Base-by-base conservation (phyloP, 2,113 vertebrate species). In the Micromys minutus region DNA sequence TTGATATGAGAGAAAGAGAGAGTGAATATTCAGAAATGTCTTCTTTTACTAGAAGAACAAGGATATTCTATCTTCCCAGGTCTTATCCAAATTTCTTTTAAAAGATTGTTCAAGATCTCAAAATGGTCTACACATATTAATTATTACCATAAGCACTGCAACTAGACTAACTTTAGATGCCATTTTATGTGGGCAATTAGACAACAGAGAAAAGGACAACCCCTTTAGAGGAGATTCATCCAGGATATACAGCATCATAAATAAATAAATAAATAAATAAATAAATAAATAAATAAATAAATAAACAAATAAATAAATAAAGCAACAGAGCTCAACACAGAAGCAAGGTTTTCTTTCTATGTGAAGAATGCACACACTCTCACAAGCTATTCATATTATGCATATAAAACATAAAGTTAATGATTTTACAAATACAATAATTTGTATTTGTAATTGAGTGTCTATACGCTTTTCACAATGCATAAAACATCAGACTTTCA, bases 381-480 rank as follows among this genome's bases (percentile, higher is more conserved):
- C 34, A 59, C 34, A 90, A 63, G 10, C 59, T 57, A 52, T 71
- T 88, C 16, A 80, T 11, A 36, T 13, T 87, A 26, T 65, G 17
- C 26, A 74, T 71, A 36, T 16, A 77, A 95, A 36, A 61, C 55
- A 36, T 13, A 24, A 61, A 3, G 34, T 75, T 57, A 11, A 11
- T 74, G 47, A 50, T 90, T 92, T 90, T 42, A 42, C 6, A 95
- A 94, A 85, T 67, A 59, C 10, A 88, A 26, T 63, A 72, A 88
- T 90, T 92, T 16, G 63, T 63, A n/a, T n/a, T n/a, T n/a, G n/a
- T n/a, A n/a, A n/a, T 13, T 72, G 31, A 95, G 11, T 81, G 1
- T 5, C 12, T 26, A 34, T 22, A 42, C 36, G n/a, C 31, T 67
- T 24, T 0, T 16, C 29, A 26, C 89, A 47, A 92, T 21, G 65